phyloP scores from a whole-genome alignment of 2,888 invertebrate species.

The Ceratothoa steindachneri region DNA sequence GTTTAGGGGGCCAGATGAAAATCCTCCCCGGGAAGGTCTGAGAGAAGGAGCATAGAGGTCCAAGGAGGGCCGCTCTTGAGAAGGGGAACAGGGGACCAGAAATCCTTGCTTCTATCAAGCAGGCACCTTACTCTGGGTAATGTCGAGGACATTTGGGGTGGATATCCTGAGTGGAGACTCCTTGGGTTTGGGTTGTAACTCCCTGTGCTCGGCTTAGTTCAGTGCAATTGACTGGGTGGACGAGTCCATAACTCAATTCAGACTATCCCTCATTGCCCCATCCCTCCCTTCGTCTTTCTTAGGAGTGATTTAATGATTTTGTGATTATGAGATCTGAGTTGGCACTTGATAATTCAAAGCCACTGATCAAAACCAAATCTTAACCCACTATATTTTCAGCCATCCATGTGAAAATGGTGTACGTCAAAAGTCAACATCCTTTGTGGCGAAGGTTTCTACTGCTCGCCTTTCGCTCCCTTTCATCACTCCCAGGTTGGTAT shows the following conservation, averaged over 20 bases:
- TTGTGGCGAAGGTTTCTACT: too few species aligned
- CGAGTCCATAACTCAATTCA: background rate
- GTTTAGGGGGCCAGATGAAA: background rate
- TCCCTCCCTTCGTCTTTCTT: background rate
- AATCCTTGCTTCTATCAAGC: background rate
- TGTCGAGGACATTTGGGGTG: background rate
- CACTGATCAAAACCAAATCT: too few species aligned
- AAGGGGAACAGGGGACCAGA: background rate
- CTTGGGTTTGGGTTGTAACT: background rate
- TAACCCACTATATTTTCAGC: too few species aligned
- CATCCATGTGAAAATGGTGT: too few species aligned
- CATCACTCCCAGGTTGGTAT: too few species aligned
- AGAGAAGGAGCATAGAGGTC: background rate
- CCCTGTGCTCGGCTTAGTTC: background rate
- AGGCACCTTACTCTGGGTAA: too few species aligned
- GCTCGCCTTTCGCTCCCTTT: too few species aligned
- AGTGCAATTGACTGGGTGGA: background rate
- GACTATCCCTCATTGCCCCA: background rate
- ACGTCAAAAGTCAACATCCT: too few species aligned
- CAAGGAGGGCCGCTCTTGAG: background rate
- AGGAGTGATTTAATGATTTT: background rate
- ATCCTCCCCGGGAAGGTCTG: background rate
- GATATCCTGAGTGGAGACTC: background rate
- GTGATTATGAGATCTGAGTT: background rate
- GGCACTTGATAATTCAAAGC: background rate